Base-by-base conservation (phyloP, 2,797 vertebrate genomes). In the Remorina albescens region DNA sequence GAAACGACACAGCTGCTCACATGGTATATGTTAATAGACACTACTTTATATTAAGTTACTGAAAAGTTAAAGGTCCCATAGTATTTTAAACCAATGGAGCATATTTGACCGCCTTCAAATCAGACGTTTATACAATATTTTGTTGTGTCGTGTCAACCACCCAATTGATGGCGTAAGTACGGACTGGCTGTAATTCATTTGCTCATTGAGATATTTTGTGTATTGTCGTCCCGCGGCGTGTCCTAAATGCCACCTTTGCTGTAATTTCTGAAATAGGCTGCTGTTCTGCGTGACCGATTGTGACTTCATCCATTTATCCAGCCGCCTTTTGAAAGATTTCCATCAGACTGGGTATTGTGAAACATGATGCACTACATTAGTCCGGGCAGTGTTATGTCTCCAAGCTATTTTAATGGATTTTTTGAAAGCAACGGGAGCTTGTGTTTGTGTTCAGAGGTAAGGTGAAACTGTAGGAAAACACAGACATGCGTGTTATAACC, bases 391-490 rank as follows among this genome's bases (percentile, higher is more conserved):
- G 16, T 56, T 10, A 34, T 61, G 60, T 80, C 68, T 85, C 70
- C 59, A 49, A 81, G 64, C 67, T 76, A 46, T 78, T 78, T 71
- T 71, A 69, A 80, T 86, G 68, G 71, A 57, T 74, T 72, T 72
- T 47, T 39, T 72, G 23, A 68, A 74, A 85, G 59, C 65, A 63
- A 3, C 2, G 19, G 50, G 44, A 58, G 60, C 4, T 25, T 0
- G 25, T 13, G 41, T n/a, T n/a, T 64, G 37, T 65, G 32, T 53
- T 32, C 26, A 18, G 25, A 71, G 62, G n/a, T 62, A 19, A 58
- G 34, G 9, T 21, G 30, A 55, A 73, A 28, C 15, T 58, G 50
- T 36, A 39, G 62, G 34, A 36, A 64, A 74, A 39, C 30, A 69
- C 9, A 53, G 44, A 61, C n/a, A 25, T 54, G 34, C 42, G 44